Conservation (phyloP, 2,113 vertebrate species). For the Rhabdomys dilectus region DNA sequence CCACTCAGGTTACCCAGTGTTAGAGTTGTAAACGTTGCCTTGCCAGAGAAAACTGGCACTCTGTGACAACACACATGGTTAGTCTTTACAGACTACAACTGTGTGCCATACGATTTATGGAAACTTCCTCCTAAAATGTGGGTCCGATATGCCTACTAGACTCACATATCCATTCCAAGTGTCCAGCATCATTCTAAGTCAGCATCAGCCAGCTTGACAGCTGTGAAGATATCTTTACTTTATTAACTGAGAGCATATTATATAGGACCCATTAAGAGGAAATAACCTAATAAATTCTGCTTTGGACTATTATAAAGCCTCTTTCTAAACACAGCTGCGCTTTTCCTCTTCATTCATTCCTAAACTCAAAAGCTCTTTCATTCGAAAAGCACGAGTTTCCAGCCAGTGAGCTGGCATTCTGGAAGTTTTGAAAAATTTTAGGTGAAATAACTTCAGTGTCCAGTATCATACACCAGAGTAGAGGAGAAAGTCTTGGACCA, state of each 20-base stretch:
- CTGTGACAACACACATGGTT: background rate
- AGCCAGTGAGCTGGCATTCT: background rate
- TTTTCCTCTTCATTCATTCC: slow-evolving; percentile 63
- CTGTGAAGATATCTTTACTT: slow-evolving; percentile 50
- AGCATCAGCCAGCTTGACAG: slow-evolving; percentile 11
- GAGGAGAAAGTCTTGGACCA: background rate
- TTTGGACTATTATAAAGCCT: slow-evolving; percentile 58
- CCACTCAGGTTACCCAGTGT: background rate
- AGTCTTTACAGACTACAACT: background rate
- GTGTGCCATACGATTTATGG: background rate
- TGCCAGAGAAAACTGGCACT: background rate
- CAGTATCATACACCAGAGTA: background rate
- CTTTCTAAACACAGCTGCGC: slow-evolving; percentile 69
- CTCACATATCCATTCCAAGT: background rate
- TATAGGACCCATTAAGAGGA: slow-evolving; percentile 61
- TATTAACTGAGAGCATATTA: slow-evolving; percentile 62
- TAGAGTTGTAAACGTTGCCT: background rate
- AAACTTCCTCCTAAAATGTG: background rate
- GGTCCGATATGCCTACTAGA: background rate
- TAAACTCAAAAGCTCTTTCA: slow-evolving; percentile 70
- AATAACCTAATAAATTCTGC: slow-evolving; percentile 71
- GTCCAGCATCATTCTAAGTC: background rate
- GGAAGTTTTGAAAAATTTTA: slow-evolving; percentile 50
- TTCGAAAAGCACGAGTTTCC: slow-evolving; percentile 60
- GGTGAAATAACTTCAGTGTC: slow-evolving; percentile 32